Base-by-base conservation (phyloP, 2,888 invertebrate species). In the Rhingia rostrata region DNA sequence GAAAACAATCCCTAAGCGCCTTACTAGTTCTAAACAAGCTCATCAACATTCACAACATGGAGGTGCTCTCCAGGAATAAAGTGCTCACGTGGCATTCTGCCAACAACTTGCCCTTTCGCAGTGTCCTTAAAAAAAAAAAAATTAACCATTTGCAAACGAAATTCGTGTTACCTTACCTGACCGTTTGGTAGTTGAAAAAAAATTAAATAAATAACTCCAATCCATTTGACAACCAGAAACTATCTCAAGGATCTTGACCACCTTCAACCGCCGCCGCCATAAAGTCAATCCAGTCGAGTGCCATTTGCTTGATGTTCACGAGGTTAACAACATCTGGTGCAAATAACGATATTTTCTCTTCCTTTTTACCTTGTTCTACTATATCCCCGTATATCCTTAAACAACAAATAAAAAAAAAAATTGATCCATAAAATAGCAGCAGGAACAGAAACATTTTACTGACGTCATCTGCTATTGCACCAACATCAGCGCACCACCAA, bases 261-360 rank as follows among this genome's bases (percentile, higher is more conserved):
- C 43, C 61, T 73, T 37, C 51, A 72, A 35, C 35, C 43, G 14
- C 35, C 41, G 39, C 12, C 6, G n/a, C 4, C 9, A 14, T 41
- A 30, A 1, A 41, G 6, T 9, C 5, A 39, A 43, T 14, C 7
- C 33, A 35, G 61, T 35, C 37, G 4, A 56, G 7, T 33, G 14
- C n/a, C 45, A 39, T 37, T 39, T 58, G 58, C 6, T 69, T 47
- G 67, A 45, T 35, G 67, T 56, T 56, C 35, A 30, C 32, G 47
- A 39, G 72, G 60, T 72, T 51, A 72, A 72, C 43, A 72, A 72
- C 72, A 72, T 60, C 70, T 70, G 70, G 58, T 41, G 14, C 14
- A 60, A 14, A 58, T 51, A 22, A 39, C 12, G 12, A 9, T 39
- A 14, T 33, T 32, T 30, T 35, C 9, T 32, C 6, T 9, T 47